Percentiles rank a stretch among this genome's conserved stretches.
These are phyloP conservation scores for Nomada fucata DNA, from an alignment of 2,888 invertebrate species.

Conservation along the genomic window DNA sequence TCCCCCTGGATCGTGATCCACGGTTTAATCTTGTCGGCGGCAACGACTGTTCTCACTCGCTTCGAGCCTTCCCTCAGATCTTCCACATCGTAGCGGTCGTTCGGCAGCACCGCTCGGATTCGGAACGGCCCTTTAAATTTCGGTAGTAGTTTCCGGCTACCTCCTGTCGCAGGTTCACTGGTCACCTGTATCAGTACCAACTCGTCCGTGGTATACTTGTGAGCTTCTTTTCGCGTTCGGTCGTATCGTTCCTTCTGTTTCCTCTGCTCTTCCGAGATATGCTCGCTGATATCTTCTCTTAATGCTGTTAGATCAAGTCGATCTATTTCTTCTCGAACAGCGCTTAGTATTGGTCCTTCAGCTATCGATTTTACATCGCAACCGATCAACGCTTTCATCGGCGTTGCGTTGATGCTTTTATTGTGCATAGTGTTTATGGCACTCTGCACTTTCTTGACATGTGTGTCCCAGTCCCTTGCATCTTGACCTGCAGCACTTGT, in stretches of 20 bases:
- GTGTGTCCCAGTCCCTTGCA: background rate
- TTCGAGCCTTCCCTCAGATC: slow-evolving; percentile 1
- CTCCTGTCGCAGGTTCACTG: slow-evolving; percentile 3
- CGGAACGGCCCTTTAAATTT: slow-evolving; percentile 21
- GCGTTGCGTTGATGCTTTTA: background rate
- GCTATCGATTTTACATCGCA: background rate
- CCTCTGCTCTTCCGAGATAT: background rate
- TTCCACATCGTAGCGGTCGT: slow-evolving; percentile 25
- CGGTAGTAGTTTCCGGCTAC: slow-evolving; percentile 15
- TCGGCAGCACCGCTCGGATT: background rate
- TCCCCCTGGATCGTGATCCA: slow-evolving; percentile 22
- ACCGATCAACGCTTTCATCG: background rate
- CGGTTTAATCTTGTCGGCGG: slow-evolving; percentile 13
- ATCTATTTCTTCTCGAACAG: too few species aligned
- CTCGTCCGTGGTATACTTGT: background rate
- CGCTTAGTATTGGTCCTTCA: background rate
- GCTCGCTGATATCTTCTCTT: too few species aligned
- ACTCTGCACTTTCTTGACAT: background rate
- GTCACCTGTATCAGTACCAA: background rate
- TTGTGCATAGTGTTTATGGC: slow-evolving; percentile 11
- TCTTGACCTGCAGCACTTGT: background rate
- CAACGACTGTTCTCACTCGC: background rate
- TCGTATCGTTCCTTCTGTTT: slow-evolving; percentile 1
- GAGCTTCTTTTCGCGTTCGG: background rate
- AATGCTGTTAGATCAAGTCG: too few species aligned